phyloP scores from a whole-genome alignment of 2,888 invertebrate species.

The Patella pellucida region DNA sequence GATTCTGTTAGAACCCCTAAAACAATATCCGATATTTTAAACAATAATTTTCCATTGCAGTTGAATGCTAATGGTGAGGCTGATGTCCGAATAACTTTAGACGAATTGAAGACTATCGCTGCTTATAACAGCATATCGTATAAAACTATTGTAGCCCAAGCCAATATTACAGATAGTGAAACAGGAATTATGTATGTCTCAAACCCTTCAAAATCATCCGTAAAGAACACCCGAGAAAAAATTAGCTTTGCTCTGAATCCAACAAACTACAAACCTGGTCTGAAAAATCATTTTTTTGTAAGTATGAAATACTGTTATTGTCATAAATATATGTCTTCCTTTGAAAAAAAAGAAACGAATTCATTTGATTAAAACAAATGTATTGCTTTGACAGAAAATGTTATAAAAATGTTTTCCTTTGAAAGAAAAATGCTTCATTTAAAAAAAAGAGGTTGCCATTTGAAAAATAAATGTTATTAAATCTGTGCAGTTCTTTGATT shows the following conservation, averaged over 20 bases:
- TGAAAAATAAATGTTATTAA: too few relatives aligned
- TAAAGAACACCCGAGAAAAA: neutral
- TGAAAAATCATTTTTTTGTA: neutral
- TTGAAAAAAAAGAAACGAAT: too few relatives aligned
- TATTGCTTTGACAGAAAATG: too few relatives aligned
- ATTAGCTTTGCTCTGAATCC: constrained; percentile 7
- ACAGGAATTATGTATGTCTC: neutral
- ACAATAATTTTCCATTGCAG: neutral
- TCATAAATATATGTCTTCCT: too few relatives aligned
- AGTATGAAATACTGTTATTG: neutral
- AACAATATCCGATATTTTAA: too few relatives aligned
- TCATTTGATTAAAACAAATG: too few relatives aligned
- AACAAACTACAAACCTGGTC: neutral
- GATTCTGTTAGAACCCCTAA: too few relatives aligned
- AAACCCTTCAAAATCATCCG: neutral
- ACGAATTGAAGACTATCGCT: neutral
- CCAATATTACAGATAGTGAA: neutral
- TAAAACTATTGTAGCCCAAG: constrained; percentile 1
- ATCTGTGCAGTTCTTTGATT: too few relatives aligned
- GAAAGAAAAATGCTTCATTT: too few relatives aligned
- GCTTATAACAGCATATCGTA: neutral
- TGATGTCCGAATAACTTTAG: neutral
- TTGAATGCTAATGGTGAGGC: neutral
- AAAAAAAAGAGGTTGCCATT: too few relatives aligned
- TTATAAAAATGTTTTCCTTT: too few relatives aligned